These are phyloP conservation scores for Mystacornis crossleyi DNA, from an alignment of 2,113 vertebrate genomes.

Conservation along the genomic window DNA sequence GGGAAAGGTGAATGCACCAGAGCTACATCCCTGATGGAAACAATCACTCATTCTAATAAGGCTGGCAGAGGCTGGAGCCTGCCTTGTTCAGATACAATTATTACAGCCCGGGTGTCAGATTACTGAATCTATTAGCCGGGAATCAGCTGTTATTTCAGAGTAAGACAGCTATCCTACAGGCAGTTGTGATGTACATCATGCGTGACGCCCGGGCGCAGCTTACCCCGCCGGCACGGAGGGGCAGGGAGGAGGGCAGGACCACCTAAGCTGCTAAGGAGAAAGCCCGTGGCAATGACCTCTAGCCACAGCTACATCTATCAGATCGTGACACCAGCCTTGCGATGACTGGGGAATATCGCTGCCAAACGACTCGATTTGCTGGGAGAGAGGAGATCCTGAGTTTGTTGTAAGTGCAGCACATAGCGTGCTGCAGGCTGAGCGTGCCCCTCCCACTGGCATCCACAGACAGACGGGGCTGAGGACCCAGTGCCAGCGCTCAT, in stretches of 20 bases:
- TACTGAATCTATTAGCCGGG: slow-evolving; percentile 57
- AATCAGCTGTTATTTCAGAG: slow-evolving; percentile 60
- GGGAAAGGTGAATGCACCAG: slow-evolving; percentile 47
- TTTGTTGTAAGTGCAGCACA: accelerated
- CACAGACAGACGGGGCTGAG: accelerated
- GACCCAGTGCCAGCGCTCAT: accelerated
- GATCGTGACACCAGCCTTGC: background rate
- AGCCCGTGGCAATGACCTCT: background rate
- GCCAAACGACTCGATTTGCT: accelerated
- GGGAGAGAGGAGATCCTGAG: background rate
- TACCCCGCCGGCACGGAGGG: accelerated
- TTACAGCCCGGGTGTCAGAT: slow-evolving; percentile 61
- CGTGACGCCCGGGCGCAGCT: background rate
- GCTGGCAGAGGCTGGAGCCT: slow-evolving; percentile 65
- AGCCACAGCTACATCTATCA: background rate
- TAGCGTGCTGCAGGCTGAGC: accelerated
- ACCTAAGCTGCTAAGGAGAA: background rate
- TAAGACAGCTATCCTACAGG: background rate
- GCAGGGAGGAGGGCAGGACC: background rate
- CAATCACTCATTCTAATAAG: slow-evolving; percentile 71
- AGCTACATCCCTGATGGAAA: slow-evolving; percentile 62
- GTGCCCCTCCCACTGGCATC: background rate
- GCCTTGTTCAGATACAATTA: slow-evolving; percentile 72
- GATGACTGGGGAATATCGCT: accelerated
- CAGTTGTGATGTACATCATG: slow-evolving; percentile 15